Percentiles rank a stretch among this genome's conserved stretches.
These are phyloP conservation scores for Columba guinea DNA, from an alignment of 2,797 vertebrate genomes.

Conservation along the genomic window DNA sequence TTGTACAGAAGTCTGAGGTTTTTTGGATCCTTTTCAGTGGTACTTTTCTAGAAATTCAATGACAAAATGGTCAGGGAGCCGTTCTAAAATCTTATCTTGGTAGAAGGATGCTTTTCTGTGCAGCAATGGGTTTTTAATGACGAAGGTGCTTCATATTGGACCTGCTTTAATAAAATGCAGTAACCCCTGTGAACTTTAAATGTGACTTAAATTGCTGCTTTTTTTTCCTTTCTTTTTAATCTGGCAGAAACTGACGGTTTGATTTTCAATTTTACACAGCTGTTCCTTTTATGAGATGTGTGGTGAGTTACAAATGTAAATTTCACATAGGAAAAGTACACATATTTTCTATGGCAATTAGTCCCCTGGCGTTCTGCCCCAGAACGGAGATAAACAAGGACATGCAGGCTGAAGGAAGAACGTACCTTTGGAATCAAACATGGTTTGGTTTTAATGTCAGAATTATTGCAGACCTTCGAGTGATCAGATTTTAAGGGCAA, in stretches of 20 bases:
- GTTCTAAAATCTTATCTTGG: neutral
- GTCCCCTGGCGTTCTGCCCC: neutral
- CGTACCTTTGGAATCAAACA: fast-evolving
- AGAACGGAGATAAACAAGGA: neutral
- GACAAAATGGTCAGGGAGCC: neutral
- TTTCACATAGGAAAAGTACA: neutral
- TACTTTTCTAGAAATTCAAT: neutral
- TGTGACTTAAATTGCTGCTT: neutral
- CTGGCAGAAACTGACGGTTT: neutral
- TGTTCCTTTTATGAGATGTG: neutral
- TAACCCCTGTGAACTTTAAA: neutral
- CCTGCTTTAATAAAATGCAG: neutral
- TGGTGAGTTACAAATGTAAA: conserved; percentile 18
- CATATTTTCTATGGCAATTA: neutral
- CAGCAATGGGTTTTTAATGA: neutral
- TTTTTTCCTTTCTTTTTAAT: neutral
- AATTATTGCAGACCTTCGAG: neutral
- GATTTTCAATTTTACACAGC: neutral
- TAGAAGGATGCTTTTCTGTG: neutral
- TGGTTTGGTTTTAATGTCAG: neutral
- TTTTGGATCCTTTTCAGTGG: neutral
- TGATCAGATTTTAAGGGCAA: neutral
- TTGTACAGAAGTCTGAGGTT: neutral
- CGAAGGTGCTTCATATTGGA: neutral
- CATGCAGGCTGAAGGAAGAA: neutral